Evolutionary conservation across 2,797 vertebrate genomes (phyloP), one percentile per base, ranked within the genome.

Genomic region (Knipowitschia caucasica): DNA sequence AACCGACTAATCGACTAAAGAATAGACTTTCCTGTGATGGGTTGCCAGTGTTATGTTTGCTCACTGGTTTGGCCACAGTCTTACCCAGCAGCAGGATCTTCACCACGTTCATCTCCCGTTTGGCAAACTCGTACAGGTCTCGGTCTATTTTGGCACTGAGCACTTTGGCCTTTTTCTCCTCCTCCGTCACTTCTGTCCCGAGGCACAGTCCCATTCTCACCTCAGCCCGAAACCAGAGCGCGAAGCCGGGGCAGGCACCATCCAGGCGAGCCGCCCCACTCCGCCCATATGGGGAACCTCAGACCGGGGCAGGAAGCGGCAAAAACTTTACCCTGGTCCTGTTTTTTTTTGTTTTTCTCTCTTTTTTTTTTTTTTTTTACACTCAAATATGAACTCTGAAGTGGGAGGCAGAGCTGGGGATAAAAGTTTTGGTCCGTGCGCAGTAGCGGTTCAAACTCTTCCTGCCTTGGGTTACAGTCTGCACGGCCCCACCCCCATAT

Each of bases 21-120:
- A n/a, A n/a, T n/a, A n/a, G n/a, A n/a, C n/a, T n/a, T n/a, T n/a
- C n/a, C n/a, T n/a, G n/a, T n/a, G n/a, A n/a, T 15, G 2, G 8
- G 14, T 9, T 15, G 2, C 14, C 12, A 11, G 1, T 21, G 36
- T 23, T 24, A 24, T 21, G 25, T 18, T 11, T 4, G 14, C 7
- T 8, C 4, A 11, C 4, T 1, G 2, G 7, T 5, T 15, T 2
- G 1, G 9, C 20, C 11, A 6, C 7, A 4, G 46, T 35, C 86
- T 89, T 71, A 91, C 91, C 91, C 43, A 92, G 77, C 3, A 92
- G 63, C 23, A 92, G 87, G 0, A 91, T 85, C 56, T 91, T 91
- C 8, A 92, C 88, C 72, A 87, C 77, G 34, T 89, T 91, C 83
- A 90, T 78, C 54, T 92, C 91, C 31, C 67, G 66, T 46, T 88